A percentile compares a stretch with the other conserved stretches of the same genome.
Evolutionary conservation across 1,140 invertebrate species (phyloP).

Genomic region (Drosophila chauvacae): DNA sequence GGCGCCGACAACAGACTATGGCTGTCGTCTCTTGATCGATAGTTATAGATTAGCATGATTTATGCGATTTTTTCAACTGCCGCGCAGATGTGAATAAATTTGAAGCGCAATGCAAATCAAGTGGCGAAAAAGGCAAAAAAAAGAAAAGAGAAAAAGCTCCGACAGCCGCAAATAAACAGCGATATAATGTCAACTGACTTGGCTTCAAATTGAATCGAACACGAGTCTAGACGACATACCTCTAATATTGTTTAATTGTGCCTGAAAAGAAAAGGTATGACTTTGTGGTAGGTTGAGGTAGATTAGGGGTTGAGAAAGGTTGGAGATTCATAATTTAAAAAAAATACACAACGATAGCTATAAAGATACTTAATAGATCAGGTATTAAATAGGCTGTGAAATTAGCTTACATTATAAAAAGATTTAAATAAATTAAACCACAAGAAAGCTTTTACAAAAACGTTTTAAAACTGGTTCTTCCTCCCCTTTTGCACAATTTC

Average conservation of each 20-base stretch:
- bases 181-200: conserved; percentile 39
- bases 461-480: background rate
- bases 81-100: conserved; percentile 62
- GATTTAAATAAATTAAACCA: background rate
- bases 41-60: conserved; percentile 78
- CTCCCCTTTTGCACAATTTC: no score
- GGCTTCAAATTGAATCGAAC: conserved; percentile 20
- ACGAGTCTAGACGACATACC: conserved; percentile 7
- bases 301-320: background rate
- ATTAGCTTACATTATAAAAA: no score
- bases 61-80: conserved; percentile 55
- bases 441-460: background rate
- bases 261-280: background rate
- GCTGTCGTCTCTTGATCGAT: conserved; percentile 62
- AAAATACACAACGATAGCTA: background rate
- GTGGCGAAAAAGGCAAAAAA: conserved; percentile 39
- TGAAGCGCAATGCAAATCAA: conserved; percentile 69
- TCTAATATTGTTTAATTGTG: conserved; percentile 20
- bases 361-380: no score
- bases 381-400: background rate
- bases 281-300: conserved; percentile 3
- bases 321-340: background rate
- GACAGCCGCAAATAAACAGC: conserved; percentile 24
- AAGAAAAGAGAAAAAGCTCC: conserved; percentile 3
- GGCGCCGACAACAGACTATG: conserved; percentile 43